phyloP scores from a whole-genome alignment of 1,140 invertebrate species.

The Vanessa atalanta region DNA sequence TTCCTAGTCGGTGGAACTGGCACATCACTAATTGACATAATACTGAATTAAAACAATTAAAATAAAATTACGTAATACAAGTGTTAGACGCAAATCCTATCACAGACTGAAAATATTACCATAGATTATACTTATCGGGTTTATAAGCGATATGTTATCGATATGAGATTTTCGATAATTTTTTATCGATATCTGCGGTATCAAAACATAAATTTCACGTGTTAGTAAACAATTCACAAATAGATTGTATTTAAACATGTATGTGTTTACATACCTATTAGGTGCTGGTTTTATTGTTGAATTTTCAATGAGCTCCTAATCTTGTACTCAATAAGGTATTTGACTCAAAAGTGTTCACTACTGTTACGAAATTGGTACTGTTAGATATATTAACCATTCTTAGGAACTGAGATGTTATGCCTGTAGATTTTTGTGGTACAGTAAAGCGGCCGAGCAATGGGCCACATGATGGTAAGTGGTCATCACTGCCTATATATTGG shows the following conservation, averaged over 20 bases:
- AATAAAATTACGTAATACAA: slow-evolving; percentile 3
- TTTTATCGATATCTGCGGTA: slow-evolving; percentile 8
- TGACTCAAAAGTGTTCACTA: no score
- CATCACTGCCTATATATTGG: no score
- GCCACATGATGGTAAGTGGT: no score
- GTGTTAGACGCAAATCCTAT: neutral
- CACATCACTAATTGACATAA: slow-evolving; percentile 19
- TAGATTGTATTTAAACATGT: neutral
- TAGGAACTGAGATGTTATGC: no score
- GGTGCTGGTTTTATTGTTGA: no score
- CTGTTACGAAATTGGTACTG: no score
- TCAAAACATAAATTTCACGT: neutral
- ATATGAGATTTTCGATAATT: slow-evolving; percentile 16
- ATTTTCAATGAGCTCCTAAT: no score
- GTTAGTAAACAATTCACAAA: slow-evolving; percentile 18
- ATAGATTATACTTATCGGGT: slow-evolving; percentile 22
- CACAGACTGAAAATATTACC: slow-evolving; percentile 23
- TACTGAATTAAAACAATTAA: neutral
- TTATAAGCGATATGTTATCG: slow-evolving; percentile 29
- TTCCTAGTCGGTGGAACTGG: slow-evolving; percentile 23
- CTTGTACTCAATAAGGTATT: no score
- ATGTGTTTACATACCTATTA: no score
- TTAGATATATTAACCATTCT: no score
- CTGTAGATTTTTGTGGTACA: no score
- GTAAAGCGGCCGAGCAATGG: no score